Evolutionary conservation across 2,113 vertebrate species (phyloP).

Genomic region (Myotis lucifugus): DNA sequence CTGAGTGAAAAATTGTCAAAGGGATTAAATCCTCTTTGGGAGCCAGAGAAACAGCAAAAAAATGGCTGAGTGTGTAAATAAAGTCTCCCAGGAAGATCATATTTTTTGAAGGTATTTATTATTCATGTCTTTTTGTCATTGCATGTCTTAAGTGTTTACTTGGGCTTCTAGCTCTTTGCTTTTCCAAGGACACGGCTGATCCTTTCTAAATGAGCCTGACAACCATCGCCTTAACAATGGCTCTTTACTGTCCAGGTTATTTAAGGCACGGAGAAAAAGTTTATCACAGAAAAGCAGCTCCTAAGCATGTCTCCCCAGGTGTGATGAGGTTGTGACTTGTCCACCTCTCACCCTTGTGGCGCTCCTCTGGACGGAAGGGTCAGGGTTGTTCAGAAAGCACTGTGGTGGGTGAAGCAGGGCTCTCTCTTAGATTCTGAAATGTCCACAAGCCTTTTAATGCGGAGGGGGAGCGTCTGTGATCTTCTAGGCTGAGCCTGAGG

Average conservation of each 20-base stretch:
- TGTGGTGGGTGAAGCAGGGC: neutral
- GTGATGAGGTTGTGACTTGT: conserved; percentile 47
- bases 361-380: neutral
- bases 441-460: neutral
- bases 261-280: conserved; percentile 56
- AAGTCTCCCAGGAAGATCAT: conserved; percentile 53
- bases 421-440: neutral
- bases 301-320: conserved; percentile 47
- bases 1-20: conserved; percentile 61
- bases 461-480: neutral
- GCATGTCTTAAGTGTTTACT: conserved; percentile 64
- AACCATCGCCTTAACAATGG: conserved; percentile 42
- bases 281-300: conserved; percentile 60
- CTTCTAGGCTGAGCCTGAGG: neutral
- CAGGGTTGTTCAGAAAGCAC: neutral
- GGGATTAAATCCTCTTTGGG: conserved; percentile 55
- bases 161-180: conserved; percentile 58
- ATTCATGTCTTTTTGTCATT: conserved; percentile 67
- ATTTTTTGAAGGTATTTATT: conserved; percentile 71
- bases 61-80: conserved; percentile 39
- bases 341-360: neutral
- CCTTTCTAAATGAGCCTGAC: conserved; percentile 42
- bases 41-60: conserved; percentile 48
- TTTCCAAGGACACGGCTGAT: conserved; percentile 60
- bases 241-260: conserved; percentile 71